A percentile compares a stretch with the other conserved stretches of the same genome.
Evolutionary conservation across 37 sponge, comb jelly and placozoan genomes (phyloP).

Genomic region (Corticium candelabrum): DNA sequence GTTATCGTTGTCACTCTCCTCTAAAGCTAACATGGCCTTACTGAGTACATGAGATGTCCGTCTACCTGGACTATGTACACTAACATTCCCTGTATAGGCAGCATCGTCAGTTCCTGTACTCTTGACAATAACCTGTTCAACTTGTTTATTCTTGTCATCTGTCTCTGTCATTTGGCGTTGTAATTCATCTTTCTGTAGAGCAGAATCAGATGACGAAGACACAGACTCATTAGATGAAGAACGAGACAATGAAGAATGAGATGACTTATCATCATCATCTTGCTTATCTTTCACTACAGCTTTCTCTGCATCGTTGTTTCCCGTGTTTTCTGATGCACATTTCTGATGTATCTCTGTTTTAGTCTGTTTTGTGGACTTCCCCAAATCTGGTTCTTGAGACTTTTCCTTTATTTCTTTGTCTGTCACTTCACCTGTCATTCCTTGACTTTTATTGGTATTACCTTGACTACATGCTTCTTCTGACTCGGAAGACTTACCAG

Average conservation of each 20-base stretch:
- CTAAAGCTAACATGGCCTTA: neutral
- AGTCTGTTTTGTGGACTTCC: neutral
- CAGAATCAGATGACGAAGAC: neutral
- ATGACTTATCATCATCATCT: neutral
- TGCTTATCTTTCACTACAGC: neutral
- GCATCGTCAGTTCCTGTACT: neutral
- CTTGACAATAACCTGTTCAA: neutral
- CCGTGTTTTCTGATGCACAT: neutral
- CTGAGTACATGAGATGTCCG: no score
- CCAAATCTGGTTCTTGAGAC: neutral
- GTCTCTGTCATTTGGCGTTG: no score
- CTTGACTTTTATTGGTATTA: no score
- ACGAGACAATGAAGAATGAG: neutral
- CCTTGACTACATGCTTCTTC: no score
- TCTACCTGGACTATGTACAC: no score
- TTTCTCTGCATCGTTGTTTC: neutral
- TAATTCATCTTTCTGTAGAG: neutral
- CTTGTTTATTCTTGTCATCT: neutral
- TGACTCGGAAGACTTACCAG: neutral
- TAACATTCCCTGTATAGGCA: neutral
- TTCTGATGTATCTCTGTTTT: neutral
- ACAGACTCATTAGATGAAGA: neutral
- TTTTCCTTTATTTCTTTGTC: neutral
- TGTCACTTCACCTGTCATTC: no score
- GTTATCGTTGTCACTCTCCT: constrained; percentile 62